Evolutionary conservation across 2,113 vertebrate genomes (phyloP).

Genomic region (Pardalotus punctatus): DNA sequence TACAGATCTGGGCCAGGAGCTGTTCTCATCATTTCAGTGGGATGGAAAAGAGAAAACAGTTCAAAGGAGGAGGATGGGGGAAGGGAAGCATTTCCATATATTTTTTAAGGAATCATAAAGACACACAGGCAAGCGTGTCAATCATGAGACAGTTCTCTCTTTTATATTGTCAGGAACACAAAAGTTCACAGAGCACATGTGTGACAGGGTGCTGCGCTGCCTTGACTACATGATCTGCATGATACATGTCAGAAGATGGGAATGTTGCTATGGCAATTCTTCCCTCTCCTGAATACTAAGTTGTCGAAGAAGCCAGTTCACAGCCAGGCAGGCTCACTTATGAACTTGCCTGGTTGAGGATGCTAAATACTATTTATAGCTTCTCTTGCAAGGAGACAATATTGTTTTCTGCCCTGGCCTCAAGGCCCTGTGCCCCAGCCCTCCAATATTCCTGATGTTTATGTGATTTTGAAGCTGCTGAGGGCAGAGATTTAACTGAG

Average conservation of each 20-base stretch:
- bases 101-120: constrained; percentile 28
- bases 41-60: constrained; percentile 50
- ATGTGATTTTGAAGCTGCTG: not conserved
- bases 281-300: constrained; percentile 52
- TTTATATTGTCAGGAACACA: constrained; percentile 7
- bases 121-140: constrained; percentile 20
- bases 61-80: constrained; percentile 46
- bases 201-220: constrained; percentile 17
- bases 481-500: not conserved
- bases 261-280: constrained; percentile 49
- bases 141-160: constrained; percentile 39
- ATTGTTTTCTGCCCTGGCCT: not conserved
- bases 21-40: constrained; percentile 54
- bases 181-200: constrained; percentile 50
- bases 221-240: constrained; percentile 25
- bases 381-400: not conserved
- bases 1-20: constrained; percentile 40
- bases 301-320: constrained; percentile 28
- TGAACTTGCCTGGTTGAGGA: constrained; percentile 10
- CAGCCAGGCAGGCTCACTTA: constrained; percentile 29
- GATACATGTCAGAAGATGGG: constrained; percentile 31
- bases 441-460: not conserved
- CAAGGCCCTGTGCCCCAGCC: not conserved
- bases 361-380: constrained; percentile 22
- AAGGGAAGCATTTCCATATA: constrained; percentile 30